A percentile compares a stretch with the other conserved stretches of the same genome.
phyloP scores from a whole-genome alignment of 1,140 invertebrate species.

The Lepidurus packardi region DNA sequence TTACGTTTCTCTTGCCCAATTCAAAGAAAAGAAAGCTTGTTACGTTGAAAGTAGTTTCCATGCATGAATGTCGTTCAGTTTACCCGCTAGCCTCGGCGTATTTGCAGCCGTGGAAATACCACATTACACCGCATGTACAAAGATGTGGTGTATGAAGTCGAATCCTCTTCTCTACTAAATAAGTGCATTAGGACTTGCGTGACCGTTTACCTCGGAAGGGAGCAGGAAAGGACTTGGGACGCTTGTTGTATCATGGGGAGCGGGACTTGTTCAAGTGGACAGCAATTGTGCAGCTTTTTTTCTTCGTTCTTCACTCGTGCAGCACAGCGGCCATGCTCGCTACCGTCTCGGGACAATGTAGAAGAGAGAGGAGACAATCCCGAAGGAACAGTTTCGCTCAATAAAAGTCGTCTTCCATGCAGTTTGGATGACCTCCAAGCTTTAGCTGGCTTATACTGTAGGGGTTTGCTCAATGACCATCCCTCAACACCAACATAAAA shows the following conservation, averaged over 20 bases:
- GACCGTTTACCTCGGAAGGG: background rate
- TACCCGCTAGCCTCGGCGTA: background rate
- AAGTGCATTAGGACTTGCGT: background rate
- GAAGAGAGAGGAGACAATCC: slow-evolving; percentile 7
- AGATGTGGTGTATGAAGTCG: too few relatives aligned
- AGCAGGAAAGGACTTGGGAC: background rate
- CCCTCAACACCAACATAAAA: slow-evolving; percentile 18
- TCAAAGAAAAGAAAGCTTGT: background rate
- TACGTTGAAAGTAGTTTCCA: slow-evolving; percentile 4
- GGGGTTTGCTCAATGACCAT: slow-evolving; percentile 1
- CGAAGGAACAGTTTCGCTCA: slow-evolving; percentile 14
- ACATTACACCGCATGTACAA: too few relatives aligned
- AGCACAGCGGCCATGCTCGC: background rate
- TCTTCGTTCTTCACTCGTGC: background rate
- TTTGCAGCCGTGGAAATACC: background rate
- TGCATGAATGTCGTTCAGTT: background rate
- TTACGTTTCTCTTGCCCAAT: background rate
- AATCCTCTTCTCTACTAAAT: too few relatives aligned
- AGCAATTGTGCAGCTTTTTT: background rate
- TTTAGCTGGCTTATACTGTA: background rate
- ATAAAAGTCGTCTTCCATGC: slow-evolving; percentile 15
- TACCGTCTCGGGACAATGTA: slow-evolving; percentile 1
- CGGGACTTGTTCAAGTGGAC: slow-evolving; percentile 13
- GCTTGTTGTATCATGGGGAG: slow-evolving; percentile 1
- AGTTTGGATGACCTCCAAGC: slow-evolving; percentile 17